phyloP scores from a whole-genome alignment of 1,140 invertebrate genomes.

The Oryzaephilus surinamensis region DNA sequence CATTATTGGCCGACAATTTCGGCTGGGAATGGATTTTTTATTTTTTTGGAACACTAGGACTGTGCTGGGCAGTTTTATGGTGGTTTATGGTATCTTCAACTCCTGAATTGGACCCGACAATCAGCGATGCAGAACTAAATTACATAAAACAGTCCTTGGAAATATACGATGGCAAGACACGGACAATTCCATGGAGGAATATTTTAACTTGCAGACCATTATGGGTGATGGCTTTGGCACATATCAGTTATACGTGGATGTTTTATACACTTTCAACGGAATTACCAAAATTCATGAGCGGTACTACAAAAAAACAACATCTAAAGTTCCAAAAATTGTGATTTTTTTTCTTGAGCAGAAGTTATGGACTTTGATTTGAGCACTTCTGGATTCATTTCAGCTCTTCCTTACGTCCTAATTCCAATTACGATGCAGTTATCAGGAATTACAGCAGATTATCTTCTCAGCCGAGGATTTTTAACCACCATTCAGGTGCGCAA shows the following conservation, averaged over 20 bases:
- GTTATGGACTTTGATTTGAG: constrained; percentile 59
- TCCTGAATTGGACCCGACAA: constrained; percentile 63
- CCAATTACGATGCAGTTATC: constrained; percentile 63
- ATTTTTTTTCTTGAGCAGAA: constrained; percentile 40
- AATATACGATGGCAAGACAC: constrained; percentile 11
- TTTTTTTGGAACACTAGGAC: too few relatives aligned
- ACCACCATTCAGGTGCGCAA: constrained; percentile 65
- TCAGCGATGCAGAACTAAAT: constrained; percentile 60
- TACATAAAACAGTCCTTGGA: constrained; percentile 54
- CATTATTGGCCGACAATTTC: constrained; percentile 54
- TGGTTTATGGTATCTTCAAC: constrained; percentile 58
- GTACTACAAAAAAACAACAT: constrained; percentile 35
- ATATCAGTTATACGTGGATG: constrained; percentile 93
- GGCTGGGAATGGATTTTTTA: constrained; percentile 86
- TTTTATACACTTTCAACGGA: constrained; percentile 88
- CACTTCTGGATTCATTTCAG: constrained; percentile 69
- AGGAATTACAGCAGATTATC: constrained; percentile 70
- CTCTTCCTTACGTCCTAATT: constrained; percentile 80
- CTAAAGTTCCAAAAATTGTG: neutral
- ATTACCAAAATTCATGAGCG: constrained; percentile 82
- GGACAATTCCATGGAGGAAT: constrained; percentile 55
- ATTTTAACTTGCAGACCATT: constrained; percentile 76
- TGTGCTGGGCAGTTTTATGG: too few relatives aligned
- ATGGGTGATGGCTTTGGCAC: constrained; percentile 81
- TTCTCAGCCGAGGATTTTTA: constrained; percentile 50